These are phyloP conservation scores for Hetaerina titia DNA, from an alignment of 2,888 invertebrate genomes.

Conservation along the genomic window DNA sequence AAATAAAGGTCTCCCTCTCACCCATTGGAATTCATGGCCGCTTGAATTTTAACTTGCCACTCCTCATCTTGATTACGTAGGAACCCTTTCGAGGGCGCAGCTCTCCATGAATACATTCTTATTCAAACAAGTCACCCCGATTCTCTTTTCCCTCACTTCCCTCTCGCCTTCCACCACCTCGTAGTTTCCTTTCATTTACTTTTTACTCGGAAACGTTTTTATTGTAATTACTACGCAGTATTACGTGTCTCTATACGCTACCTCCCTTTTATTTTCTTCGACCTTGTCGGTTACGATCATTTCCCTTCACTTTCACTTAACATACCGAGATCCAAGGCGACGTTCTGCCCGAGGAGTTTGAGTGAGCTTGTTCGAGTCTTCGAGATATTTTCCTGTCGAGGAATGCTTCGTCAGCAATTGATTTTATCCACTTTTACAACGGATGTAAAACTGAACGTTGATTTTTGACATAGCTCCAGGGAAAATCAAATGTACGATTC, in stretches of 20 bases:
- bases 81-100: neutral
- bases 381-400: too few species aligned
- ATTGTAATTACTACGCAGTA: neutral
- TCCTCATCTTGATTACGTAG: slow-evolving; percentile 47
- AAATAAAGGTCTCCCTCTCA: slow-evolving; percentile 27
- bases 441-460: too few species aligned
- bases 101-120: slow-evolving; percentile 2
- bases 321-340: neutral
- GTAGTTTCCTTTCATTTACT: neutral
- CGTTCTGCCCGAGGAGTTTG: neutral
- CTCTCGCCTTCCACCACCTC: neutral
- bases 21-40: slow-evolving; percentile 60
- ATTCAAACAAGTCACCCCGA: neutral
- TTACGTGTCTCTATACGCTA: too few species aligned
- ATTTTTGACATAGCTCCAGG: too few species aligned
- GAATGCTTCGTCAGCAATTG: too few species aligned
- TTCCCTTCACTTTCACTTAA: neutral
- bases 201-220: neutral
- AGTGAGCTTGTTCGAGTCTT: too few species aligned
- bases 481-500: too few species aligned
- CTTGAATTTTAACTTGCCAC: slow-evolving; percentile 54
- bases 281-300: too few species aligned
- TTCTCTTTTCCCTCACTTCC: neutral
- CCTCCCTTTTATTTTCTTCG: too few species aligned
- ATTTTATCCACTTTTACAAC: too few species aligned